Base-by-base conservation (phyloP, 2,113 vertebrate genomes). In the Scomber scombrus region DNA sequence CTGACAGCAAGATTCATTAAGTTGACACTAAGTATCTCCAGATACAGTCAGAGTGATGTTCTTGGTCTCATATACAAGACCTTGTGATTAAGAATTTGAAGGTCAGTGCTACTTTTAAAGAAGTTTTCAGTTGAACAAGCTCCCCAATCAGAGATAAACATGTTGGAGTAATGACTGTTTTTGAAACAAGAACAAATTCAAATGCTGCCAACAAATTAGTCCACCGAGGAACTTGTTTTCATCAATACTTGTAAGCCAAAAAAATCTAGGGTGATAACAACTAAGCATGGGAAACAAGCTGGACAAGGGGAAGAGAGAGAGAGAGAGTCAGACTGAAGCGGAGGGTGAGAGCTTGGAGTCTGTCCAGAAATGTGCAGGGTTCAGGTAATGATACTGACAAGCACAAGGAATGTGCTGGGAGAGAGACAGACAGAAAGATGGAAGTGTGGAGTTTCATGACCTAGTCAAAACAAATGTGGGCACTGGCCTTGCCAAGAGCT, bases 391-490 rank as follows among this genome's bases (percentile, higher is more conserved):
- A 90, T 79, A 76, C 58, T 70, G 74, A 81, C 11, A 60, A 76
- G 34, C 65, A 66, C 21, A 23, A 83, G 82, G 81, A 91, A 84
- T 86, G 85, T 67, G 65, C 13, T 16, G 50, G 71, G 29, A 40
- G 34, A 78, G 68, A 89, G 70, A 79, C 49, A 7, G 55, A 62
- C 21, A 60, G 29, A 63, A 62, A 64, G 73, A 79, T 85, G 69
- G 65, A 76, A 73, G 85, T 71, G 78, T 81, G 85, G 75, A 60
- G 79, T 88, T 90, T 89, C 88, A 84, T 74, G 81, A 77, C 45
- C 56, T 46, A 85, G 75, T 88, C 84, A 84, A 89, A 92, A 91
- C 85, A 94, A 89, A 90, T 88, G 84, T 88, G 85, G 78, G 82
- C 84, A 85, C 47, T 14, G 40, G 50, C 14, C 65, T 83, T 63